These are phyloP conservation scores for Habroteleia sp. DNA, from an alignment of 2,888 invertebrate genomes.

Conservation along the genomic window DNA sequence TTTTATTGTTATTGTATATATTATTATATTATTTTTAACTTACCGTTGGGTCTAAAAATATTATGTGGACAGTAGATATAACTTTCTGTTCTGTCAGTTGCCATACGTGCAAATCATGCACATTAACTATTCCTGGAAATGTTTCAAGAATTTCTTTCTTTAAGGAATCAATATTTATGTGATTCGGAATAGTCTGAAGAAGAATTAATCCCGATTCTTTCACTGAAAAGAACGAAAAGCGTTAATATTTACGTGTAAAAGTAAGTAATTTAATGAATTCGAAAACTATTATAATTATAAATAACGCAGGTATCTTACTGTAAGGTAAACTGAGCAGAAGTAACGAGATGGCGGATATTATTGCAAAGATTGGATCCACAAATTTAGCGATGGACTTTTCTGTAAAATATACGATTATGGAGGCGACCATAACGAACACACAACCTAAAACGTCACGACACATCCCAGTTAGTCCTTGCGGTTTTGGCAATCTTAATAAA, in stretches of 20 bases:
- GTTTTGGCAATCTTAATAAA: constrained; percentile 79
- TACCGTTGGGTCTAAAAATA: constrained; percentile 85
- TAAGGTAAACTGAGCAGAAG: constrained; percentile 90
- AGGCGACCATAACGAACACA: constrained; percentile 87
- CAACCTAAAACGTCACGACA: constrained; percentile 86
- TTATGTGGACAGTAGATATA: constrained; percentile 92
- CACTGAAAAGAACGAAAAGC: no score
- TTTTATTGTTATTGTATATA: no score
- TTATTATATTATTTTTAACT: no score
- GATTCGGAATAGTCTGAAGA: constrained; percentile 95
- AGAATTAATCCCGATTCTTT: constrained; percentile 93
- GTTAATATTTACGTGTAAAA: no score
- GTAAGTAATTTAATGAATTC: no score
- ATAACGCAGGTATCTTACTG: constrained; percentile 83
- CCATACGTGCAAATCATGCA: constrained; percentile 96
- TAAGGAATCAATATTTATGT: constrained; percentile 89
- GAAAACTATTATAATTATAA: constrained; percentile 67
- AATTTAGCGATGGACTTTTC: constrained; percentile 86
- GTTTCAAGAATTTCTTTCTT: constrained; percentile 84
- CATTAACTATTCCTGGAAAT: constrained; percentile 86
- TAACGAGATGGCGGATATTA: constrained; percentile 87
- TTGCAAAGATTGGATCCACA: constrained; percentile 88
- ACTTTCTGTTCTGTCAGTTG: constrained; percentile 89
- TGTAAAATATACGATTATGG: constrained; percentile 84
- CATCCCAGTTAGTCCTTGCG: constrained; percentile 84